Evolutionary conservation across 2,113 vertebrate species (phyloP).

Genomic region (Phrynocephalus versicolor): DNA sequence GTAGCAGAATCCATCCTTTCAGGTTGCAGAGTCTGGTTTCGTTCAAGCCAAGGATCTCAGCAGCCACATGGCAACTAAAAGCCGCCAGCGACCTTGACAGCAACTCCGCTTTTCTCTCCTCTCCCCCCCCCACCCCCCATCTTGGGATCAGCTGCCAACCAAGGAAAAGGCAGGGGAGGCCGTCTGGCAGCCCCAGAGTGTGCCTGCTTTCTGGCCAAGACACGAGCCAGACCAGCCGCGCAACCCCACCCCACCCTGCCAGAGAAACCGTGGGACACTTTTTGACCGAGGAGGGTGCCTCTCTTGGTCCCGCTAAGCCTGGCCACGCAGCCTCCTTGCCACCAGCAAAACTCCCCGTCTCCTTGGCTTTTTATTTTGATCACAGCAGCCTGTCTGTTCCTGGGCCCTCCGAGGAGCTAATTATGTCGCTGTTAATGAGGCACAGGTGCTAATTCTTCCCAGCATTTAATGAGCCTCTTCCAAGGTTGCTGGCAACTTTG

Average conservation of each 20-base stretch:
- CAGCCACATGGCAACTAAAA: too few species aligned
- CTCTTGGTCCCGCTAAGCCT: accelerated
- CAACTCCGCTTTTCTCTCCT: not conserved
- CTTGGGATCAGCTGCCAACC: too few species aligned
- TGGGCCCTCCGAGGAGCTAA: constrained; percentile 41
- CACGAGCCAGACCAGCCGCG: too few species aligned
- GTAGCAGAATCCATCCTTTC: too few species aligned
- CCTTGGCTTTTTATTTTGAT: accelerated
- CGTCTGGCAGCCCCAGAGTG: not conserved
- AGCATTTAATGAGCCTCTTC: constrained; percentile 43
- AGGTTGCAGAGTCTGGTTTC: too few species aligned
- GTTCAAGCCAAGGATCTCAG: too few species aligned
- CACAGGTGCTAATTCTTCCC: constrained; percentile 59
- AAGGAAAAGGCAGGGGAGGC: too few species aligned
- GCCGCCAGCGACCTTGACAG: not conserved
- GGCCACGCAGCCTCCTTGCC: not conserved
- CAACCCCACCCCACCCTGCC: too few species aligned
- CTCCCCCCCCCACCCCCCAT: too few species aligned
- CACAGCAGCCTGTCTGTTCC: constrained; percentile 16
- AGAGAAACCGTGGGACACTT: not conserved
- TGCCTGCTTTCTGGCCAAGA: not conserved
- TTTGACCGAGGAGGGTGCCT: too few species aligned
- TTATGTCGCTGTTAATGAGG: constrained; percentile 59
- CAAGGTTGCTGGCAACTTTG: constrained; percentile 4
- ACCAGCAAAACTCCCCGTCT: not conserved